Evolutionary conservation across 2,888 invertebrate genomes (phyloP), one percentile per base, ranked within the genome.

Genomic region (Scaptomyza caliginosa): DNA sequence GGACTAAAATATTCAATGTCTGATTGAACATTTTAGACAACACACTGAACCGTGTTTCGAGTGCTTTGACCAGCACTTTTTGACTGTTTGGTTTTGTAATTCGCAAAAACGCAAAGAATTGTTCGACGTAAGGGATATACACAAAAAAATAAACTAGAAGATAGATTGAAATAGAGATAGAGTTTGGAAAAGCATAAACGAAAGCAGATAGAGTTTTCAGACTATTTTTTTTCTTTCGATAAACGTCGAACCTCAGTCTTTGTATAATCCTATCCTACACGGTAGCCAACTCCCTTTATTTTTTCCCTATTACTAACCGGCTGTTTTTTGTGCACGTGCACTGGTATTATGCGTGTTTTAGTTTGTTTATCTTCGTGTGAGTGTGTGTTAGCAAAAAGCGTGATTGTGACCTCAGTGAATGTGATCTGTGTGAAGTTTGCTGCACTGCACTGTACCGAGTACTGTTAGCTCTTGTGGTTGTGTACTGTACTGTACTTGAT

Each of bases 61-160:
- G 49, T 71, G 58, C 60, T 46, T n/a, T n/a, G n/a, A n/a, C 23
- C 52, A 56, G 63, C 70, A 67, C 58, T 52, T 52, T 32, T 64
- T 40, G 52, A 69, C 38, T 76, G 87, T 90, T 89, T 90, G 90
- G 90, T 90, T 90, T 90, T 90, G 90, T 85, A 90, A 90, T 90
- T 90, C 90, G 90, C 90, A 90, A 90, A 90, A 90, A 90, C 89
- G 90, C 90, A 90, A 90, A 90, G 89, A 89, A 89, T 78, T 89
- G 87, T 81, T 86, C 68, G 73, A 64, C 57, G 67, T 69, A 68
- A 72, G 36, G 67, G 57, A 62, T 69, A 69, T 13, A 34, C 8
- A 34, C 16, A 34, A 74, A 73, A 74, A 73, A 74, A 63, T 38
- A 77, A 85, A 80, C 67, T 64, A 54, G 55, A 66, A 66, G 45